Base-by-base conservation (phyloP, 1,140 invertebrate genomes). In the Chionoecetes opilio region DNA sequence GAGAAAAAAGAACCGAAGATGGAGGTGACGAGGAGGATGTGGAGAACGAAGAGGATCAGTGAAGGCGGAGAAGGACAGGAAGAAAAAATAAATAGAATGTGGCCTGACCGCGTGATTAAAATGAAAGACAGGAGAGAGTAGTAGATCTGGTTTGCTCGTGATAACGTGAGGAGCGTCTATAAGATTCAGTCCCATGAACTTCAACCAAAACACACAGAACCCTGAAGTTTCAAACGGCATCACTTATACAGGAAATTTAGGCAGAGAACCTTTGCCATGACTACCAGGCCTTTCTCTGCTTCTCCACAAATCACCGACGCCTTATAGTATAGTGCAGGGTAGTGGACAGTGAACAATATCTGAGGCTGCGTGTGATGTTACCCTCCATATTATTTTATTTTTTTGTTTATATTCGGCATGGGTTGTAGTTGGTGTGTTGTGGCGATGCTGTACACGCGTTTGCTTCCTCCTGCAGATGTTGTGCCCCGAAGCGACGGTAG, bases 1-100 rank as follows among this genome's bases (percentile, higher is more conserved):
- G 21, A 26, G 63, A 75, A 75, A 75, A 75, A 75, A 75, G 21
- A 1, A n/a, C 63, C 6, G 21, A 75, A n/a, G 63, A 75, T 75
- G 26, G 63, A 75, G 21, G 63, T n/a, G 8, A 8, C 63, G n/a
- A 75, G 63, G n/a, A n/a, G 63, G 8, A 75, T n/a, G 63, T n/a
- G n/a, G 63, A 75, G 63, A 75, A 75, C n/a, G 63, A n/a, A 21
- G 63, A 75, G 63, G n/a, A 75, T 75, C n/a, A n/a, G 63, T 75
- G 63, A 75, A 75, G 63, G n/a, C 2, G 63, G 63, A 75, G 63
- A 21, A 75, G 53, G 63, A 75, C 21, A 75, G 6, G 63, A 75
- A 75, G 63, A 8, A 75, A n/a, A n/a, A 75, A 75, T n/a, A 75
- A 75, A 75, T n/a, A 75, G 21, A 75, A 75, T 75, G 63, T 75